phyloP scores from a whole-genome alignment of 2,113 vertebrate genomes.

The Typhlomys cinereus region DNA sequence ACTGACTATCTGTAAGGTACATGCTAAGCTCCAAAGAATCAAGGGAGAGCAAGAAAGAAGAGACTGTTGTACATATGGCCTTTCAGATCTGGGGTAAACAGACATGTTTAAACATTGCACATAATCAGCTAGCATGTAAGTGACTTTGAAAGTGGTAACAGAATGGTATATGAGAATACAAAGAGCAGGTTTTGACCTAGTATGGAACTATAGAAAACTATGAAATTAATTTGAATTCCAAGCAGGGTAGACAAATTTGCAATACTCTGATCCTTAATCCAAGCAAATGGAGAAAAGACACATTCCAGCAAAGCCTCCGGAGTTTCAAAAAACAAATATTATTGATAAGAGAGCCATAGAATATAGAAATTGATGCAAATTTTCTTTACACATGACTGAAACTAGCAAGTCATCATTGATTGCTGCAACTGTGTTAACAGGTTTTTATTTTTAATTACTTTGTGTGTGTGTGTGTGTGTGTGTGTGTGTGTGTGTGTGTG shows the following conservation, averaged over 20 bases:
- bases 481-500: too few relatives aligned
- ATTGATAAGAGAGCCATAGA: neutral
- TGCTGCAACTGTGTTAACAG: neutral
- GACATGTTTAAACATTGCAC: neutral
- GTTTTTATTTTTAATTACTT: neutral
- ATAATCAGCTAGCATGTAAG: neutral
- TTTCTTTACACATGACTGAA: neutral
- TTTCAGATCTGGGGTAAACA: neutral
- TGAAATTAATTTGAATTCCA: neutral
- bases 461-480: too few relatives aligned
- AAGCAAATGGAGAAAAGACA: neutral
- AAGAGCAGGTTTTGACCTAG: neutral
- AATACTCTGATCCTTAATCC: neutral
- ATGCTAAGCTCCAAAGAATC: neutral
- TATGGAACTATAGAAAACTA: neutral
- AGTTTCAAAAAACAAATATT: neutral
- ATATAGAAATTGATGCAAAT: neutral
- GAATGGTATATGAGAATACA: neutral
- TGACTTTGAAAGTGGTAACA: neutral
- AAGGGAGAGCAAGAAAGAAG: neutral
- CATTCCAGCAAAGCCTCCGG: neutral
- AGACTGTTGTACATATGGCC: neutral
- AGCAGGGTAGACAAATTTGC: neutral
- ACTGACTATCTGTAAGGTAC: neutral
- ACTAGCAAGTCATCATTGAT: neutral